Percentiles rank a stretch among this genome's conserved stretches.
Conservation (phyloP, 2,797 vertebrate species). For the Pangasius krempfi region DNA sequence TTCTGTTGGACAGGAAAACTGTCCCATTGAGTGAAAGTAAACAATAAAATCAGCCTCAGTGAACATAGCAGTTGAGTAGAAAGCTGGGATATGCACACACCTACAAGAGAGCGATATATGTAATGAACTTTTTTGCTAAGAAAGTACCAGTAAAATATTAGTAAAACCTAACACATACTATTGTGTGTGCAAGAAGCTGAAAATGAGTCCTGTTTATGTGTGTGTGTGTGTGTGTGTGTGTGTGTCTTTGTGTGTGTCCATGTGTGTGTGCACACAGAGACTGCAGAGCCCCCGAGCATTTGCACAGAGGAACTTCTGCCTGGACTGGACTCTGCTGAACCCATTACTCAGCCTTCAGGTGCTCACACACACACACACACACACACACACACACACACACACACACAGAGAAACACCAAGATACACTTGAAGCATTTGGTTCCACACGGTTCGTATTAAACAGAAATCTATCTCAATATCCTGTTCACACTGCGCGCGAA, state of each 20-base stretch:
- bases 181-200: not conserved
- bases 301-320: constrained; percentile 86
- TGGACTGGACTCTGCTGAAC: constrained; percentile 77
- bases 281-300: constrained; percentile 73
- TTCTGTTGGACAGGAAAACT: not conserved
- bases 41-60: not conserved
- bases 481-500: not conserved
- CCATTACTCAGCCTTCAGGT: constrained; percentile 63
- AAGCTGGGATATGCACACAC: not conserved
- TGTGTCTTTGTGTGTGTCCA: constrained; percentile 9
- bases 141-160: not conserved
- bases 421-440: not conserved
- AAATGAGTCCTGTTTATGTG: not conserved
- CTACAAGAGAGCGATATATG: too few relatives aligned
- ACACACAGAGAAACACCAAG: not conserved
- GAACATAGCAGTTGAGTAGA: not conserved
- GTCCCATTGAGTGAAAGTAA: too few relatives aligned
- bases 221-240: not conserved
- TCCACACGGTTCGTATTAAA: constrained; percentile 13
- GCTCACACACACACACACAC: constrained; percentile 27
- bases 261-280: constrained; percentile 66
- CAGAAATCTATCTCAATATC: not conserved
- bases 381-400: constrained; percentile 23
- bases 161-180: not conserved
- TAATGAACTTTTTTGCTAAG: not conserved